Evolutionary conservation across 2,113 vertebrate genomes (phyloP).

Genomic region (Dasyprocta punctata): DNA sequence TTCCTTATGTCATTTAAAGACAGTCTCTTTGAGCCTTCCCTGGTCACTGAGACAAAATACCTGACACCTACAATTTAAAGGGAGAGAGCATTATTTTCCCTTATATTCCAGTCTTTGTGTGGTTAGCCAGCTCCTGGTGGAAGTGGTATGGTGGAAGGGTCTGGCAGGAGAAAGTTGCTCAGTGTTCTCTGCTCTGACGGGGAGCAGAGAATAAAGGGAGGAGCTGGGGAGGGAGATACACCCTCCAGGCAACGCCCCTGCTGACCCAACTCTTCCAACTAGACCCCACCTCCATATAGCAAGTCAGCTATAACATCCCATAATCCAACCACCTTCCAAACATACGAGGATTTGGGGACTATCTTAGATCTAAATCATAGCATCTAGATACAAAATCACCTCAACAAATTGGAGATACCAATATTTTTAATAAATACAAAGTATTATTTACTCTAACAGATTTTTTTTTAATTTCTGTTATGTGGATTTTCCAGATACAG

Average conservation of each 20-base stretch:
- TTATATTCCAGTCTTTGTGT: neutral
- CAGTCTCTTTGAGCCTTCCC: neutral
- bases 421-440: neutral
- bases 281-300: neutral
- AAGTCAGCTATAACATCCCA: too few relatives aligned
- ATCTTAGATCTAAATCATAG: neutral
- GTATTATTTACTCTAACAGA: neutral
- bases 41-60: neutral
- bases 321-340: neutral
- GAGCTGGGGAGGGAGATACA: neutral
- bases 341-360: too few relatives aligned
- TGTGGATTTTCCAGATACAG: neutral
- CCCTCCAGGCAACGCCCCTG: neutral
- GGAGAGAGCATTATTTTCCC: neutral
- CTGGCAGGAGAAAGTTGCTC: neutral
- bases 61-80: neutral
- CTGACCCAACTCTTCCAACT: neutral
- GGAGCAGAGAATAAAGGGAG: neutral
- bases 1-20: neutral
- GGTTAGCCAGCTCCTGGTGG: neutral
- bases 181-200: neutral
- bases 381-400: neutral
- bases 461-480: constrained; percentile 31
- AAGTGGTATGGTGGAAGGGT: neutral
- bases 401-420: neutral